These are phyloP conservation scores for Pelosia muscerda DNA, from an alignment of 2,888 invertebrate species.

Conservation along the genomic window DNA sequence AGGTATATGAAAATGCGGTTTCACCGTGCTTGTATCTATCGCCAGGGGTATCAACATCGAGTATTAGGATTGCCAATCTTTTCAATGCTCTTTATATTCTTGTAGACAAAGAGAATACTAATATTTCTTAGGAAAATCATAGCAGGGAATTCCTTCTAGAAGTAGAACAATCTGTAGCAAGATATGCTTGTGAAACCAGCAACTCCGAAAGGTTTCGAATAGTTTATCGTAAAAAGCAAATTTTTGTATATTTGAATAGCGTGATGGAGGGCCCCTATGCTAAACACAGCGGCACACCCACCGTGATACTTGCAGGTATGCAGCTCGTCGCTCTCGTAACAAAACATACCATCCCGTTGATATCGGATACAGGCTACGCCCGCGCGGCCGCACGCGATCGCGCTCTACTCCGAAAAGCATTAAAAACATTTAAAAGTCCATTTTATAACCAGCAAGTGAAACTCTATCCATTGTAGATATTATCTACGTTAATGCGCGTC, in stretches of 20 bases:
- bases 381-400: neutral
- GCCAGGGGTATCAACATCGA: no score
- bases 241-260: neutral
- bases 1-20: no score
- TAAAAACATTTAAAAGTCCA: constrained; percentile 11
- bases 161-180: neutral
- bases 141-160: neutral
- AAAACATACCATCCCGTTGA: neutral
- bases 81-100: no score
- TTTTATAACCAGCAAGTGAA: constrained; percentile 17
- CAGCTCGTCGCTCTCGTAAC: neutral
- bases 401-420: neutral
- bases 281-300: neutral
- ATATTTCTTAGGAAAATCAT: neutral
- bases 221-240: neutral
- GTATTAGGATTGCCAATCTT: no score
- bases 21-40: no score
- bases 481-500: constrained; percentile 12
- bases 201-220: neutral
- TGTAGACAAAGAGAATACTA: no score
- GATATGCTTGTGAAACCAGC: neutral
- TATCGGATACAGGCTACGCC: constrained; percentile 8
- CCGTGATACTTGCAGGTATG: neutral
- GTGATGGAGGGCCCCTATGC: neutral
- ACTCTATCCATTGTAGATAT: constrained; percentile 14